Evolutionary conservation across 2,113 vertebrate species (phyloP).

Genomic region (Pedetes capensis): DNA sequence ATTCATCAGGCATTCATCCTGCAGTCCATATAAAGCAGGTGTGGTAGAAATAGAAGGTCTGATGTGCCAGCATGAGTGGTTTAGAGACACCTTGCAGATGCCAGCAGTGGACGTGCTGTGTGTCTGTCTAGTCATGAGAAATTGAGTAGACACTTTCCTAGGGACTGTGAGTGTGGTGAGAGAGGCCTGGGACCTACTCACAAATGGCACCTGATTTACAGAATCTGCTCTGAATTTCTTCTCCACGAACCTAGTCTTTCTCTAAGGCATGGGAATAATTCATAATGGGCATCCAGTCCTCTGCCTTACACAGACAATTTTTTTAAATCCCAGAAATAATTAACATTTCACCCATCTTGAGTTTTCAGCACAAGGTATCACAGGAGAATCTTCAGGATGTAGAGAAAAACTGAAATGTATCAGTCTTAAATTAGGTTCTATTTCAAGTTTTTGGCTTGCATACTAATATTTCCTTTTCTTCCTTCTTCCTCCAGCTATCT

Average conservation of each 20-base stretch:
- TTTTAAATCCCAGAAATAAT: conserved; percentile 64
- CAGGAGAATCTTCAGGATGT: conserved; percentile 16
- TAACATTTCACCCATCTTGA: conserved; percentile 46
- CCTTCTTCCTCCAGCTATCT: conserved; percentile 88
- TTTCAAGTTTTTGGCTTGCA: conserved; percentile 46
- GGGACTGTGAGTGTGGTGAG: neutral
- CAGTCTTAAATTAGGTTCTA: neutral
- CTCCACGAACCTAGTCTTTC: conserved; percentile 44
- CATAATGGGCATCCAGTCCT: conserved; percentile 48
- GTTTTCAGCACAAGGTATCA: conserved; percentile 14
- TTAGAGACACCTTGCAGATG: neutral
- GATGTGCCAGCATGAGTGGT: neutral
- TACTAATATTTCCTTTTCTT: conserved; percentile 63
- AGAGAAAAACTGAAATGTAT: conserved; percentile 29
- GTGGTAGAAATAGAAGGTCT: neutral
- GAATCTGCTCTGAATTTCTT: conserved; percentile 62
- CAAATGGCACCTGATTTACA: conserved; percentile 25
- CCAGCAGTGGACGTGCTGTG: neutral
- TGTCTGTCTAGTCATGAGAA: neutral
- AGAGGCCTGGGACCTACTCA: neutral
- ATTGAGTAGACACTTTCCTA: conserved; percentile 6
- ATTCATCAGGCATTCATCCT: neutral
- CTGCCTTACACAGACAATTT: conserved; percentile 16
- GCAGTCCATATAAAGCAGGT: neutral
- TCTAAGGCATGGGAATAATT: conserved; percentile 69